A percentile compares a stretch with the other conserved stretches of the same genome.
phyloP scores from a whole-genome alignment of 2,113 vertebrate species.

The Tachysurus fulvidraco region DNA sequence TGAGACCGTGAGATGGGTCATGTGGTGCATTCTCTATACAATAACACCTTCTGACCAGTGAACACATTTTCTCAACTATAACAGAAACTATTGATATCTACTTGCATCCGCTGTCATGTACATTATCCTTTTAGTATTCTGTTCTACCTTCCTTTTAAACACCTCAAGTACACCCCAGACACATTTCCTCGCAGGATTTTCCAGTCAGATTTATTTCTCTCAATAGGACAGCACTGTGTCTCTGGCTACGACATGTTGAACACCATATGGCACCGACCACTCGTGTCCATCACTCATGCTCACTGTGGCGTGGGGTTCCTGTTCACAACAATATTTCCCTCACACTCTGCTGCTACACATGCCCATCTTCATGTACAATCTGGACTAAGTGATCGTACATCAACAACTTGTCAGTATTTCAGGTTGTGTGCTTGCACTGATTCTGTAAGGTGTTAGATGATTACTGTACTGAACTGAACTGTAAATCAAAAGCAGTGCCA shows the following conservation, averaged over 20 bases:
- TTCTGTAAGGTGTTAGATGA: neutral
- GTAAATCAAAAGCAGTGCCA: neutral
- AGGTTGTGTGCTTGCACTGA: neutral
- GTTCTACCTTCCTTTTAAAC: neutral
- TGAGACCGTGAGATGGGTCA: too few relatives aligned
- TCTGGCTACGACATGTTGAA: slow-evolving; percentile 59
- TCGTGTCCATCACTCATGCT: slow-evolving; percentile 57
- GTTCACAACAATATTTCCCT: slow-evolving; percentile 36
- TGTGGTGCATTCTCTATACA: too few relatives aligned
- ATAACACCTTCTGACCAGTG: neutral
- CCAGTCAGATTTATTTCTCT: slow-evolving; percentile 34
- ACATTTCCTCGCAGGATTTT: neutral
- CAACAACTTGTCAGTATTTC: slow-evolving; percentile 1
- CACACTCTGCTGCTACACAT: slow-evolving; percentile 33
- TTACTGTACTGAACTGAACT: neutral
- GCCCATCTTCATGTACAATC: slow-evolving; percentile 19
- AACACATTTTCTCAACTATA: neutral
- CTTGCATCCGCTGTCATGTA: neutral
- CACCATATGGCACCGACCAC: slow-evolving; percentile 64
- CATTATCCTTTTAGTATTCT: neutral
- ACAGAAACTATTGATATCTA: neutral
- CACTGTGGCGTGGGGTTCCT: slow-evolving; percentile 30
- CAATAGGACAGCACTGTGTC: slow-evolving; percentile 58
- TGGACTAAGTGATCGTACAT: neutral
- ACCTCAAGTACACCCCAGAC: neutral